Evolutionary conservation across 1,140 invertebrate genomes (phyloP), one percentile per base, ranked within the genome.

Genomic region (Lasioglossum baleicum): DNA sequence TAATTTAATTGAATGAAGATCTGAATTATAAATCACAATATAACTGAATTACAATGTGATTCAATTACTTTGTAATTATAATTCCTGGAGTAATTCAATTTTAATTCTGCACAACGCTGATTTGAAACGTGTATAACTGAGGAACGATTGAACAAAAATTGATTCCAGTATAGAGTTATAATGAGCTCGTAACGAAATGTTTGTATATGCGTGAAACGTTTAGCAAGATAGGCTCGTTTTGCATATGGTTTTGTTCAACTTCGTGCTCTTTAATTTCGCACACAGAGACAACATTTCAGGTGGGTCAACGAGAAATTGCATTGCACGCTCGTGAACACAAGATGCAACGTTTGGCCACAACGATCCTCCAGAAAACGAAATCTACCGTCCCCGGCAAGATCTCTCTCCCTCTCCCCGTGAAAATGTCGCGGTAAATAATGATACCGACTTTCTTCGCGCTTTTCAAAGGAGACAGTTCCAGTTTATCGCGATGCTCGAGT

Each of bases 231-330:
- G 20, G 26, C 22, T 31, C 61, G 61, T 63, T 7, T 63, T 7
- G 7, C 15, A 31, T 15, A 31, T 15, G 31, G 15, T 17, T 20
- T 6, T 31, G 61, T 3, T 20, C 13, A 48, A 48, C 10, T 48
- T 15, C 31, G 61, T 64, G 15, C 61, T 15, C 61, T 64, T 64
- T 64, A 64, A 64, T 64, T 20, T 40, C 61, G 17, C 7, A 40
- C 1, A 40, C 15, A 20, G 17, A 20, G 40, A 64, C 13, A 26
- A 51, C 42, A 67, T 67, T 13, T 40, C 44, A n/a, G 72, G n/a
- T 56, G 61, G 73, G 73, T 75, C 73, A 75, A 66, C 61, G 63
- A 75, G 73, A 75, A 75, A 75, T 75, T 75, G 53, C 44, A 67
- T 75, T 22, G 35, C 73, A 75, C 48, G n/a, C 26, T 40, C 10